phyloP scores from a whole-genome alignment of 2,113 vertebrate genomes.

The Xyrauchen texanus region DNA sequence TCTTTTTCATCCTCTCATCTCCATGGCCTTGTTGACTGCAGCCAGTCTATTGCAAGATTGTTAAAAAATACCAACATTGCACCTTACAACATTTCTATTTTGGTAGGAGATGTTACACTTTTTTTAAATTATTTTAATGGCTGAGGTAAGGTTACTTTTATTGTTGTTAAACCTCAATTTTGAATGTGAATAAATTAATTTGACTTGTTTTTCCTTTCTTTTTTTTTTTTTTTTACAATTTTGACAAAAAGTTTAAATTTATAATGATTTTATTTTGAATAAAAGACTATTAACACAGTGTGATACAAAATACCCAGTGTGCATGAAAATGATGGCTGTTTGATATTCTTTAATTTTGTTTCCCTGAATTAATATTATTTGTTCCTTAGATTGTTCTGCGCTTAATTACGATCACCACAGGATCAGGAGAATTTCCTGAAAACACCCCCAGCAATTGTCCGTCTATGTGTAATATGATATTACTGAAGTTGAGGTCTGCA shows the following conservation, averaged over 20 bases:
- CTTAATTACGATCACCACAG: conserved; percentile 52
- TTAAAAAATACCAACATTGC: conserved; percentile 9
- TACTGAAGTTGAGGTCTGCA: conserved; percentile 49
- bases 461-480: conserved; percentile 50
- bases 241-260: conserved; percentile 10
- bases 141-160: no score
- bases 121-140: no score
- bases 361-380: conserved; percentile 49
- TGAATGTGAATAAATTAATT: no score
- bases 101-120: no score
- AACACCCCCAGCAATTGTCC: conserved; percentile 46
- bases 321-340: conserved; percentile 42
- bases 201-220: no score
- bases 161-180: no score
- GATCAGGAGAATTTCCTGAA: conserved; percentile 45
- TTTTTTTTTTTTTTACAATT: neutral
- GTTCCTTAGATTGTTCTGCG: conserved; percentile 45
- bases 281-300: conserved; percentile 45
- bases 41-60: neutral
- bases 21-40: no score
- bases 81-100: neutral
- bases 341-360: conserved; percentile 45
- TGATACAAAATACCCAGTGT: conserved; percentile 42
- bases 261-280: conserved; percentile 11
- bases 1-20: conserved; percentile 40